Evolutionary conservation across 1,140 invertebrate genomes (phyloP), one percentile per base, ranked within the genome.

Genomic region (Panagrolaimus sp.): DNA sequence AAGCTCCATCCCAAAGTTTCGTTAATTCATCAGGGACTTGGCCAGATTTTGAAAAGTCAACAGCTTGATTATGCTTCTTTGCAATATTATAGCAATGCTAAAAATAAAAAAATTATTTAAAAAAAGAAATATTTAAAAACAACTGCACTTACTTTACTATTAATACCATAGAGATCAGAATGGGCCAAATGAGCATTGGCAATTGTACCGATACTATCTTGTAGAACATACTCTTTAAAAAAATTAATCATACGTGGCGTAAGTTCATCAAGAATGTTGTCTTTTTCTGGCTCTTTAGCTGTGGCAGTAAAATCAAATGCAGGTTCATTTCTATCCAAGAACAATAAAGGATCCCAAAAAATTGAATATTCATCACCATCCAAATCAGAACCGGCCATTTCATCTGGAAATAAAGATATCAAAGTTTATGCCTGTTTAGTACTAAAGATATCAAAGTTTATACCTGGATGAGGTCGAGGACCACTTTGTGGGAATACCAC

Each of bases 341-440:
- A 67, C 17, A 84, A 70, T 8, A 80, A 68, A 9, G 71, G 55
- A 63, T 84, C 77, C 80, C 83, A 85, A 38, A 84, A 82, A 7
- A 85, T 79, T 43, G 75, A 76, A 70, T 85, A 85, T 65, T 85
- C 83, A 72, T 85, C 84, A 15, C 84, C 84, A 73, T 85, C 84
- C 48, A 85, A 71, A 76, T 85, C 84, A 10, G n/a, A 73, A 76
- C 83, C 83, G 32, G 84, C 83, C 84, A 85, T 85, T 73, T 86
- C 84, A 75, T 85, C 82, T 2, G 78, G 71, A 69, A 81, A 79
- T n/a, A n/a, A n/a, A n/a, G n/a, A n/a, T n/a, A n/a, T n/a, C n/a
- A n/a, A n/a, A n/a, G n/a, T n/a, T n/a, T n/a, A n/a, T n/a, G n/a
- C n/a, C n/a, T n/a, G n/a, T n/a, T n/a, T n/a, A n/a, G n/a, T n/a